Evolutionary conservation across 2,888 invertebrate species (phyloP).

Genomic region (Limnephilus marmoratus): DNA sequence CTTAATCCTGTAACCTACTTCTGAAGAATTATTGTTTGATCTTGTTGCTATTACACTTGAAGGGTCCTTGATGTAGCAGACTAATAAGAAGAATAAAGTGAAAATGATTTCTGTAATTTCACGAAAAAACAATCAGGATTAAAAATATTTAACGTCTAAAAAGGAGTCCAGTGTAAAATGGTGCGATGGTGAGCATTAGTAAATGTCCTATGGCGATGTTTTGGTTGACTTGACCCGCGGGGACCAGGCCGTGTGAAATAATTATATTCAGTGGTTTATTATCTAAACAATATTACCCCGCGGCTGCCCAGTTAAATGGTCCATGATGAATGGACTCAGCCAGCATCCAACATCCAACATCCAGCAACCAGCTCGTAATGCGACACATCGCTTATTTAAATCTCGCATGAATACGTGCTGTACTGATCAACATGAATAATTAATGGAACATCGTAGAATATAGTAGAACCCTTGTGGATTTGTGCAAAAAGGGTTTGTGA

Average conservation of each 20-base stretch:
- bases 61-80: too few relatives aligned
- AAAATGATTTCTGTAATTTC: too few relatives aligned
- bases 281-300: slow-evolving; percentile 40
- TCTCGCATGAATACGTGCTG: not conserved
- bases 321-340: slow-evolving; percentile 45
- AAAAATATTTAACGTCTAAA: not conserved
- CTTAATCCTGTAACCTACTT: too few relatives aligned
- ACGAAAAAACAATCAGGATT: too few relatives aligned
- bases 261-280: slow-evolving; percentile 40
- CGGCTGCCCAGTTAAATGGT: slow-evolving; percentile 20
- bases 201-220: slow-evolving; percentile 40
- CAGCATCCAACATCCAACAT: not conserved
- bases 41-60: too few relatives aligned
- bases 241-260: slow-evolving; percentile 50
- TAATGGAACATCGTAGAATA: not conserved
- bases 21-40: too few relatives aligned
- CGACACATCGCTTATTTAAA: not conserved
- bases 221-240: slow-evolving; percentile 56
- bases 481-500: not conserved
- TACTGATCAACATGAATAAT: not conserved
- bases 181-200: slow-evolving; percentile 18
- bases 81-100: too few relatives aligned
- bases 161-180: not conserved
- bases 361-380: slow-evolving; percentile 29
- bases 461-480: not conserved